phyloP scores from a whole-genome alignment of 2,888 invertebrate genomes.

The Cephus pygmeus region DNA sequence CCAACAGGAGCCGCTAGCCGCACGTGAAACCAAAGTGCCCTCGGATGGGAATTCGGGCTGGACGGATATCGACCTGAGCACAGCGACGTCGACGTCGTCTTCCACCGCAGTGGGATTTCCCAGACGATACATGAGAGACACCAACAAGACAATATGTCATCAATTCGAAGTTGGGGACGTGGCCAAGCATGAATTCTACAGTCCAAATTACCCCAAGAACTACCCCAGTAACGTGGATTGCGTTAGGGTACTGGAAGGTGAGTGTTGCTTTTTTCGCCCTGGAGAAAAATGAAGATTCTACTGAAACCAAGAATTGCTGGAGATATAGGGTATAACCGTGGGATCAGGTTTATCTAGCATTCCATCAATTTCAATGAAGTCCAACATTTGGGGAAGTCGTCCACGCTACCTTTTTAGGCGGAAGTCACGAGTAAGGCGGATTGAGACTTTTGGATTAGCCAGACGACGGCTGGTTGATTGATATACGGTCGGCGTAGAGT shows the following conservation, averaged over 20 bases:
- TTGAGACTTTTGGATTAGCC: background rate
- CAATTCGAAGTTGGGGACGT: conserved; percentile 71
- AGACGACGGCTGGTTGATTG: conserved; percentile 14
- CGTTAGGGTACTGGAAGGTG: conserved; percentile 75
- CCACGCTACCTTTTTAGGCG: background rate
- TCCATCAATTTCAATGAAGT: background rate
- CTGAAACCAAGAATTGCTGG: background rate
- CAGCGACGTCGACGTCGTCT: conserved; percentile 7
- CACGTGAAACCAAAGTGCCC: background rate
- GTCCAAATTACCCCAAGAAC: conserved; percentile 75
- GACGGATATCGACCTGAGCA: background rate
- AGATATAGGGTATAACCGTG: background rate
- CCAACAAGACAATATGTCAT: conserved; percentile 64
- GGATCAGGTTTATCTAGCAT: background rate
- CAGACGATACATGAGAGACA: conserved; percentile 52
- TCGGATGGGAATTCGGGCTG: conserved; percentile 2
- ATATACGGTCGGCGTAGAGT: conserved; percentile 9
- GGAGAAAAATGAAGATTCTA: background rate
- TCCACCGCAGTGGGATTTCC: conserved; percentile 23
- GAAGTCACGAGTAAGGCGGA: background rate
- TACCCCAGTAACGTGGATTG: conserved; percentile 79
- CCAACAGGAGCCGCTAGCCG: background rate
- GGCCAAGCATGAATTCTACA: conserved; percentile 74
- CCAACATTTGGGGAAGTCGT: background rate
- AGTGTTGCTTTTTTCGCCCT: conserved; percentile 45